Percentiles rank a stretch among this genome's conserved stretches.
Conservation (phyloP, 2,113 vertebrate species). For the Oriolus oriolus region DNA sequence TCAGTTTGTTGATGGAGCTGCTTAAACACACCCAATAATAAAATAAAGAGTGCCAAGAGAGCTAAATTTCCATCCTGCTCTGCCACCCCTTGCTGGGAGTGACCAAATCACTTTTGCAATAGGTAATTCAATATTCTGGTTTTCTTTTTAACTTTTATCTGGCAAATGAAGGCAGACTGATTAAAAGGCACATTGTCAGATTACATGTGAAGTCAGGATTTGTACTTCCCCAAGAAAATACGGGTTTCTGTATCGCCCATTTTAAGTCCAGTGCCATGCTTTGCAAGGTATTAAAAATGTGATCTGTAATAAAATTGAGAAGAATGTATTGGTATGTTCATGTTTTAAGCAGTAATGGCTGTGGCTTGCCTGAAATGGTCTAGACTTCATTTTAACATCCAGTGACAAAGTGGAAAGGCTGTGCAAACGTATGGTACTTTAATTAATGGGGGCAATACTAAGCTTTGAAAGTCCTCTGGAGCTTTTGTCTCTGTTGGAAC, state of each 20-base stretch:
- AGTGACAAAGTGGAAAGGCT: constrained; percentile 35
- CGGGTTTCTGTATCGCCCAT: not conserved
- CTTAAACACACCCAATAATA: not conserved
- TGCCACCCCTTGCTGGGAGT: not conserved
- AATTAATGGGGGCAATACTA: constrained; percentile 52
- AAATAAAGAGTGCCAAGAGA: not conserved
- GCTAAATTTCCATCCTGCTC: not conserved
- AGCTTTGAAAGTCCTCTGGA: constrained; percentile 51
- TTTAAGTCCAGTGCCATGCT: not conserved
- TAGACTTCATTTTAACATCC: not conserved
- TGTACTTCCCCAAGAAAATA: not conserved
- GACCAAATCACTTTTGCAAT: not conserved
- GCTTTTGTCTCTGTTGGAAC: constrained; percentile 45
- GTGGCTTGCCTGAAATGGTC: not conserved
- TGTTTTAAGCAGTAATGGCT: not conserved
- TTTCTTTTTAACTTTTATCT: not conserved
- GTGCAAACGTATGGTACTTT: constrained; percentile 2
- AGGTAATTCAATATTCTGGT: not conserved
- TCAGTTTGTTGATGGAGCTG: not conserved
- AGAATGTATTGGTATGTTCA: not conserved
- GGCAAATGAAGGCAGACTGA: not conserved
- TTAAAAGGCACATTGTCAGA: not conserved
- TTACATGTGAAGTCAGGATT: not conserved
- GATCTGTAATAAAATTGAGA: not conserved
- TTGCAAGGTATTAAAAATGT: not conserved